Percentiles rank a stretch among this genome's conserved stretches.
phyloP scores from a whole-genome alignment of 1,140 invertebrate genomes.

The Cylas formicarius region DNA sequence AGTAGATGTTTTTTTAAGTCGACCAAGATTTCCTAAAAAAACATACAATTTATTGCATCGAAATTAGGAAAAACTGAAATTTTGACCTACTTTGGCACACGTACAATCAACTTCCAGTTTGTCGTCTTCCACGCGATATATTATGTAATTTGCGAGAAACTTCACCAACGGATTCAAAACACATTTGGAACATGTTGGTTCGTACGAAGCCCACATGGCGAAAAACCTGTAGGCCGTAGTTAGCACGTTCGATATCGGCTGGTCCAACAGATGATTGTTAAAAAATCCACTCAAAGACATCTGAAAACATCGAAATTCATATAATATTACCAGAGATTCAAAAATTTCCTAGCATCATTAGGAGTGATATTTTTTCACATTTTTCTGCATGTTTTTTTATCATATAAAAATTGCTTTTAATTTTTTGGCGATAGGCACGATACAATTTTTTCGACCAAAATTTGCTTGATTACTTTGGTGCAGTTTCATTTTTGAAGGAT shows the following conservation, averaged over 20 bases:
- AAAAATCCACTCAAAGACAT: neutral
- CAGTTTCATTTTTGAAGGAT: too few species aligned
- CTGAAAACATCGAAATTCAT: too few species aligned
- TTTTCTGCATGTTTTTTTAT: neutral
- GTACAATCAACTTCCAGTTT: neutral
- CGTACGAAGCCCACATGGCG: constrained; percentile 1
- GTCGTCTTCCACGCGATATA: neutral
- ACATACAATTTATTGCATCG: neutral
- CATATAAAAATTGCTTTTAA: too few species aligned
- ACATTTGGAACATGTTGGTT: constrained; percentile 2
- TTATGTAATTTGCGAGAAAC: neutral
- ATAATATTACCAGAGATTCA: too few species aligned
- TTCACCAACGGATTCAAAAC: neutral
- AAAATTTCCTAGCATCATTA: constrained; percentile 1
- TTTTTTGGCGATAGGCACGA: too few species aligned
- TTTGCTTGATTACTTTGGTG: too few species aligned
- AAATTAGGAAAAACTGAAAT: neutral
- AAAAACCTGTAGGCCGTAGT: neutral
- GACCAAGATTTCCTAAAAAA: too few species aligned
- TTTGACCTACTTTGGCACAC: neutral
- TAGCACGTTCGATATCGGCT: neutral
- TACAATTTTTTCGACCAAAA: too few species aligned
- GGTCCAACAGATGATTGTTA: neutral
- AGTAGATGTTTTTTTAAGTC: too few species aligned
- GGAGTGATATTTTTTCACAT: neutral